Evolutionary conservation across 2,113 vertebrate species (phyloP).

Genomic region (Cephalopterus ornatus): DNA sequence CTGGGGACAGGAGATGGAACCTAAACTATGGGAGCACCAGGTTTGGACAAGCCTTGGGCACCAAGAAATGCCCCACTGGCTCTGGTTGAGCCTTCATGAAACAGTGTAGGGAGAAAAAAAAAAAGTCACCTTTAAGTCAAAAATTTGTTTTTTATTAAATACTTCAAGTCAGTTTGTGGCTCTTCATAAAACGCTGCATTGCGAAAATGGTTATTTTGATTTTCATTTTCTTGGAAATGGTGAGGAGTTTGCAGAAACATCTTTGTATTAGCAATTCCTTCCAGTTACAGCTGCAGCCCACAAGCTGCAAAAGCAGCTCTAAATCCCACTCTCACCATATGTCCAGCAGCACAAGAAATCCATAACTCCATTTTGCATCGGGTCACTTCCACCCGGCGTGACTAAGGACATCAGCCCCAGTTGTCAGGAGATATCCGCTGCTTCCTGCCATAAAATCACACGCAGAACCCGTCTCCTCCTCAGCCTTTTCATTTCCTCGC

Average conservation of each 20-base stretch:
- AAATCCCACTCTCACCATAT: not conserved
- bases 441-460: not conserved
- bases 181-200: accelerated
- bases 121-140: not conserved
- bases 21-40: not conserved
- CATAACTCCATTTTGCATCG: not conserved
- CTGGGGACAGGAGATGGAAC: not conserved
- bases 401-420: not conserved
- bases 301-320: not conserved
- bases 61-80: not conserved
- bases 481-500: not conserved
- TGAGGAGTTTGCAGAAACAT: not conserved
- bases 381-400: not conserved
- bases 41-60: not conserved
- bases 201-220: not conserved
- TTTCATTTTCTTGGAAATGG: not conserved
- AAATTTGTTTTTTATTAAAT: not conserved
- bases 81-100: not conserved
- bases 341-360: not conserved
- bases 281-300: not conserved
- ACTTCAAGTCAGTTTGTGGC: not conserved
- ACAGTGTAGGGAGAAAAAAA: not conserved
- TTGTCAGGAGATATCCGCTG: not conserved
- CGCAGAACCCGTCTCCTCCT: not conserved
- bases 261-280: not conserved